Base-by-base conservation (phyloP, 1,140 invertebrate genomes). In the Colletes gigas region DNA sequence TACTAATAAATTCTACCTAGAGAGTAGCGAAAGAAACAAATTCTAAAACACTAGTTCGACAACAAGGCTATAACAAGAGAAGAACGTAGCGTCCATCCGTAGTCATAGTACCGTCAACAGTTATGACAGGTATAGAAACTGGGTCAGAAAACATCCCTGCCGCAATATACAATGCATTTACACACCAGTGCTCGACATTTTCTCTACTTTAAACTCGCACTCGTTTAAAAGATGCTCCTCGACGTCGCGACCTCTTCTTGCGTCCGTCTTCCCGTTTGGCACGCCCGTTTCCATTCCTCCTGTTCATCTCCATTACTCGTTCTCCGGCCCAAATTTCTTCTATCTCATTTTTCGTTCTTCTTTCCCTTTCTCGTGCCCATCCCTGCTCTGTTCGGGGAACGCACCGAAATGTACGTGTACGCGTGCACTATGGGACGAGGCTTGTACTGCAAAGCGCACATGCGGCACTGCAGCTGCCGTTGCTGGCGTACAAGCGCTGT, bases 401-500 rank as follows among this genome's bases (percentile, higher is more conserved):
- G 60, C 6, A 15, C 17, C 12, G 59, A 57, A 39, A 75, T 47
- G 54, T 71, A 55, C 54, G 59, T 63, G 54, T 82, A 72, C 55
- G 76, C 59, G 81, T 79, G 62, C 71, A 73, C 60, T 62, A 78
- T 39, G 71, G 21, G 77, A 85, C 80, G 50, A 59, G 59, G 76
- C 84, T 77, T 86, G 85, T 86, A 83, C 59, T 52, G 85, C 76
- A 80, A 54, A 69, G 76, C 63, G 77, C 85, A 86, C 84, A 86
- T 77, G 86, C 82, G 78, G 78, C 82, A 72, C 57, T 67, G 83
- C 85, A 84, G 82, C 86, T 88, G 86, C 82, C 85, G 86, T 87
- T 84, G 86, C 83, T 44, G 85, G 77, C 78, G 84, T 87, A 87
- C 85, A 87, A 86, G 82, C 82, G 82, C 78, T 79, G 86, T 87